phyloP scores from a whole-genome alignment of 2,888 invertebrate species.

The Camptogramma bilineatum region DNA sequence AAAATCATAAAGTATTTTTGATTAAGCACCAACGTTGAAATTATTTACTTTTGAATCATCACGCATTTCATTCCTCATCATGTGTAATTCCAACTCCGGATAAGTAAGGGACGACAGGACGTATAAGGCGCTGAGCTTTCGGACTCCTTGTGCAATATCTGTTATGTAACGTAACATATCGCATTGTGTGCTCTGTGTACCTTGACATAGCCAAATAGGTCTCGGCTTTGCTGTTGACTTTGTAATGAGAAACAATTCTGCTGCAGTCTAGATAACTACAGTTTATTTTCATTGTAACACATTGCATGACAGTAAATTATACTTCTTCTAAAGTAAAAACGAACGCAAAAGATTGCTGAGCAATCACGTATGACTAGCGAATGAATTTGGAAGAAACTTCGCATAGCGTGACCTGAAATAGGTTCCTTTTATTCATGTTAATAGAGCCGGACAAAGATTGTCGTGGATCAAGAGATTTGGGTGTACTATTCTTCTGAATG shows the following conservation, averaged over 20 bases:
- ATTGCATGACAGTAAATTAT: too few species aligned
- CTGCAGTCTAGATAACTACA: background rate
- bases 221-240: conserved; percentile 24
- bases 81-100: conserved; percentile 1
- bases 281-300: too few species aligned
- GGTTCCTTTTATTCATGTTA: background rate
- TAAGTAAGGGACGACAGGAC: conserved; percentile 8
- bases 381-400: too few species aligned
- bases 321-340: too few species aligned
- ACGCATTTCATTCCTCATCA: conserved; percentile 2
- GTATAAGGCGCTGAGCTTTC: conserved; percentile 25
- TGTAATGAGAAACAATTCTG: conserved; percentile 21
- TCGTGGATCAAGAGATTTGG: background rate
- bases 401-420: background rate
- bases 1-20: background rate
- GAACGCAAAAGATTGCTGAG: too few species aligned
- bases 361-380: too few species aligned
- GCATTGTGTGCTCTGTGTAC: conserved; percentile 15
- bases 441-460: background rate
- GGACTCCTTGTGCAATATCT: conserved; percentile 15
- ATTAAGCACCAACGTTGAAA: background rate
- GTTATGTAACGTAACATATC: conserved; percentile 13
- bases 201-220: conserved; percentile 34
- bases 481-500: background rate
- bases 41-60: background rate